Evolutionary conservation across 2,797 vertebrate genomes (phyloP), one percentile per base, ranked within the genome.

Genomic region (Siniperca obscura): DNA sequence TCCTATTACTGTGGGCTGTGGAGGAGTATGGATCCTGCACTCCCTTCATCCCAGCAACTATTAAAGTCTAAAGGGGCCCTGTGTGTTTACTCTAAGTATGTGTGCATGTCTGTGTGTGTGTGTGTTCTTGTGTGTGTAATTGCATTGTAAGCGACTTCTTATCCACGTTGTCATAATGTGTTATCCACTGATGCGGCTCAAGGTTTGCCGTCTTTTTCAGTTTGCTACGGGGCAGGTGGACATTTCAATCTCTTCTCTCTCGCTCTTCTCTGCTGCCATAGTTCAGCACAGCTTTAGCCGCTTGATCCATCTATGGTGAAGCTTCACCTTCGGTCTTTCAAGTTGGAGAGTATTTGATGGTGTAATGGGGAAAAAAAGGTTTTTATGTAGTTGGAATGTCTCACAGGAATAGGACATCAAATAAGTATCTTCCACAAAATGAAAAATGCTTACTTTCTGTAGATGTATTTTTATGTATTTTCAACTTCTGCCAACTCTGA

Each of bases 1-100:
- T 96, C 95, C 94, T 93, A 94, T 96, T 95, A 96, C 88, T 80
- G 81, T 70, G 87, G 70, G 57, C 87, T 59, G 78, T 70, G 85
- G 79, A 83, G 81, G 89, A 90, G 90, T 73, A 80, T 75, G 86
- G 84, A 91, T 88, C 78, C 78, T 64, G 78, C 70, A 60, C 80
- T 85, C 62, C 86, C 85, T 87, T 83, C 87, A 85, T 89, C 89
- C 87, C 74, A 36, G 66, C 64, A 69, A 80, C 82, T 67, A 84
- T 90, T 80, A 89, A 86, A 71, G 87, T 80, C 82, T 64, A 10
- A 84, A 66, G 88, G 84, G 86, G 86, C 78, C 87, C 91, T 30
- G 50, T 81, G 89, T 93, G 83, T 92, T 90, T 87, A 81, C 80
- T 85, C 74, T 87, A 69, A 74, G 68, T 83, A 64, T 86, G 78